Evolutionary conservation across 2,797 vertebrate genomes (phyloP), one percentile per base, ranked within the genome.

Genomic region (Spea hammondii): DNA sequence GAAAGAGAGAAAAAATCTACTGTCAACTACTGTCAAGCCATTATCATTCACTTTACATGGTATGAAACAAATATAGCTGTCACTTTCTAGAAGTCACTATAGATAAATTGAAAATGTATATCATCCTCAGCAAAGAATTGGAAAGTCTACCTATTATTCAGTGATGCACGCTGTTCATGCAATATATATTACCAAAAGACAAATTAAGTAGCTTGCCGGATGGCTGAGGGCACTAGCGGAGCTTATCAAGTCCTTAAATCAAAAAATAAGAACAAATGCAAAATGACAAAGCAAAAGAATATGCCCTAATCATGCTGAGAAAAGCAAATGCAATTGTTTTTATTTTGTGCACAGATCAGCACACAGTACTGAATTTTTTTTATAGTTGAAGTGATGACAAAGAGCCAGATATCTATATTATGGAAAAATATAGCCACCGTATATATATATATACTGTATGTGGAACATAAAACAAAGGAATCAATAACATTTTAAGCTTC

Each of bases 101-200:
- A 89, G 86, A 89, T 83, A 90, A 89, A 87, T 85, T 87, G 84
- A 88, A 91, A 89, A 89, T 86, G 62, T 85, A 83, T 86, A 85
- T 86, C 1, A 86, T 88, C 86, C 84, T 88, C 65, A 74, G 70
- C 68, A 77, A 77, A 82, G 79, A 75, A 70, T 73, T 85, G 53
- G 77, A 55, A 85, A 65, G 82, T 47, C 53, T 77, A 32, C 77
- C 78, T 86, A 77, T 83, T 85, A 80, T 60, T 89, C 73, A 77
- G 54, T 53, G 66, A 82, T 77, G 49, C 70, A 78, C 17, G 54
- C 67, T 81, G 79, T 79, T 88, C 88, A 45, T 78, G 17, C 76
- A 84, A 86, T 77, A 73, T 47, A 66, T 85, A 83, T 88, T 86
- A 86, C 83, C 84, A 87, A 84, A 72, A 70, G 45, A n/a, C 69